Evolutionary conservation across 2,113 vertebrate species (phyloP).

Genomic region (Zosterops borbonicus): DNA sequence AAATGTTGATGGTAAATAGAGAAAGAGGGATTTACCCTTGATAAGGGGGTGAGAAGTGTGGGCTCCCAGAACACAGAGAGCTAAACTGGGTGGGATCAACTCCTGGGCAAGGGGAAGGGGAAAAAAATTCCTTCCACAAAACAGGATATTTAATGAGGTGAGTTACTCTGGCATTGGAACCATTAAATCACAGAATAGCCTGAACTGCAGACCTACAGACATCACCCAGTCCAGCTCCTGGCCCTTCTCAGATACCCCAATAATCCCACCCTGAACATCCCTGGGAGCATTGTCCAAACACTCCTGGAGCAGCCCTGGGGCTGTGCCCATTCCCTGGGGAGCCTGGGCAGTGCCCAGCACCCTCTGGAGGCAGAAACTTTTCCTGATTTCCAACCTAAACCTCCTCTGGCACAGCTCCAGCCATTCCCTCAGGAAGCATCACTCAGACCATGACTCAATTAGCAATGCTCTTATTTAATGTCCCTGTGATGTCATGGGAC

Average conservation of each 20-base stretch:
- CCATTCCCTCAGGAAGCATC: not conserved
- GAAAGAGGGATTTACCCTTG: not conserved
- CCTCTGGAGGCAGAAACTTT: not conserved
- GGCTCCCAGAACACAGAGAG: accelerated
- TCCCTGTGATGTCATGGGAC: accelerated
- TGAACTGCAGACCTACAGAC: not conserved
- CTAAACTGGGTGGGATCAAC: not conserved
- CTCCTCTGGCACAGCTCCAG: not conserved
- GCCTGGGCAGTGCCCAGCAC: not conserved
- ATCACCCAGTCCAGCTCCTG: not conserved
- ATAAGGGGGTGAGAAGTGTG: not conserved
- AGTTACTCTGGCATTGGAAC: not conserved
- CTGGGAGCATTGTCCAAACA: accelerated
- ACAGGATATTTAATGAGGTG: not conserved
- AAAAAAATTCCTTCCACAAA: not conserved
- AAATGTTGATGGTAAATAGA: not conserved
- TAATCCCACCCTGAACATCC: not conserved
- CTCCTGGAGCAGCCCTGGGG: not conserved
- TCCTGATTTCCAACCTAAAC: not conserved
- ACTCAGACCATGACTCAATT: not conserved
- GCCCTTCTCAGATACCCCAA: not conserved
- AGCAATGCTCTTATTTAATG: not conserved
- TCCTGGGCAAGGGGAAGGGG: not conserved
- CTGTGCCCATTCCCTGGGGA: not conserved
- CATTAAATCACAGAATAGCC: not conserved